phyloP scores from a whole-genome alignment of 2,888 invertebrate species.

The Macroteleia sp. region DNA sequence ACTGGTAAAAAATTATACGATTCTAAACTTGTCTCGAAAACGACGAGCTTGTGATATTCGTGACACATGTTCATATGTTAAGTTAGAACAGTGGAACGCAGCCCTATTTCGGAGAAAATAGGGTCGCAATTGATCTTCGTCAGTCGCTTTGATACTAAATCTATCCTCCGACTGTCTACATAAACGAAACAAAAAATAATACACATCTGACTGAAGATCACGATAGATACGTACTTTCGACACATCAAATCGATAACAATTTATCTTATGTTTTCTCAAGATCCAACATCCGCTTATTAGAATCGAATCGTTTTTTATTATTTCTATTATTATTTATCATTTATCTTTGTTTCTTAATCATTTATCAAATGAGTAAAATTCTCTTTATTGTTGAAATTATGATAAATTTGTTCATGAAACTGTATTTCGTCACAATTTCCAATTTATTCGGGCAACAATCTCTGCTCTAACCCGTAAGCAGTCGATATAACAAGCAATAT shows the following conservation, averaged over 20 bases:
- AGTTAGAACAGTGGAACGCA: constrained; percentile 25
- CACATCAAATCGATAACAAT: constrained; percentile 20
- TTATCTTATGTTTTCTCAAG: constrained; percentile 27
- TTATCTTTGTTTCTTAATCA: no score
- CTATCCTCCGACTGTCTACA: constrained; percentile 43
- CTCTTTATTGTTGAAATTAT: neutral
- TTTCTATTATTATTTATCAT: no score
- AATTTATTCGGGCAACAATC: constrained; percentile 40
- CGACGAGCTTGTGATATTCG: constrained; percentile 28
- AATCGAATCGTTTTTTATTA: no score
- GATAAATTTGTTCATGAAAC: constrained; percentile 6
- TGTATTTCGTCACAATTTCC: constrained; percentile 37
- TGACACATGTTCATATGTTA: constrained; percentile 52
- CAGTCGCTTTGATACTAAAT: constrained; percentile 50
- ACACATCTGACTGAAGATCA: constrained; percentile 31
- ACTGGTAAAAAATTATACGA: constrained; percentile 36
- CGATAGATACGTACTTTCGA: constrained; percentile 31
- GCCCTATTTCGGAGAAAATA: constrained; percentile 54
- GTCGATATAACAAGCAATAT: constrained; percentile 77
- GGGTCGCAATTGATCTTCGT: constrained; percentile 64
- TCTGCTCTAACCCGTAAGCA: constrained; percentile 46
- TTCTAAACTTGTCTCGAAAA: constrained; percentile 31
- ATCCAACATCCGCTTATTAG: constrained; percentile 11
- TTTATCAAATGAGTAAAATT: no score
- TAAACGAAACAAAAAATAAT: constrained; percentile 48